Evolutionary conservation across 2,113 vertebrate genomes (phyloP).

Genomic region (Zosterops borbonicus): DNA sequence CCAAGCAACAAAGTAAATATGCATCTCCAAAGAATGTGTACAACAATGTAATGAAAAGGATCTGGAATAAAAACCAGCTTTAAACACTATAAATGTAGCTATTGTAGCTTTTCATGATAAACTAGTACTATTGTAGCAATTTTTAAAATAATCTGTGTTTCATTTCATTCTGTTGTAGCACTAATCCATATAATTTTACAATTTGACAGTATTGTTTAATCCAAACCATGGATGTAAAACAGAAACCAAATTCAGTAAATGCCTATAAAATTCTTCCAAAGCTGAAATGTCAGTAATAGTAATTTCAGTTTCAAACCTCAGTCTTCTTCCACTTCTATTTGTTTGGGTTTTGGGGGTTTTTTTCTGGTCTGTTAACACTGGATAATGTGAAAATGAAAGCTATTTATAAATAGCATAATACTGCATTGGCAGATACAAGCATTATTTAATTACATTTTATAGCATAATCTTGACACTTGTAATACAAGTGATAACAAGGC

Average conservation of each 20-base stretch:
- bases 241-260: neutral
- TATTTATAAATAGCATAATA: neutral
- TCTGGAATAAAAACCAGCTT: neutral
- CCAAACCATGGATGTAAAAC: neutral
- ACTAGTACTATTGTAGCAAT: neutral
- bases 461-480: neutral
- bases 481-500: neutral
- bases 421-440: neutral
- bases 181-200: neutral
- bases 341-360: rapidly evolving
- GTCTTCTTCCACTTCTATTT: neutral
- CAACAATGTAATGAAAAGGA: neutral
- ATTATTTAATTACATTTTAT: neutral
- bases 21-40: neutral
- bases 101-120: neutral
- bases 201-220: neutral
- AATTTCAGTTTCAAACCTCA: neutral
- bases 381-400: neutral
- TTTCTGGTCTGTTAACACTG: neutral
- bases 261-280: neutral
- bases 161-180: neutral
- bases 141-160: neutral
- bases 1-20: neutral
- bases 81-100: neutral
- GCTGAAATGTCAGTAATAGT: neutral